Evolutionary conservation across 1,140 invertebrate genomes (phyloP).

Genomic region (Drosophila melanogaster): Release_6_plus_ISO1_MT NC_004354.4:18229501-18230000

Average conservation of each 20-base stretch:
- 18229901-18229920: conserved; percentile 26
- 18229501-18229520: background rate
- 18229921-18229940: conserved; percentile 35
- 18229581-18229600: no score
- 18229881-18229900: conserved; percentile 7
- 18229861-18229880: conserved; percentile 16
- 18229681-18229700: background rate
- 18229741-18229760: conserved; percentile 21
- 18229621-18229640: no score
- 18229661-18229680: no score
- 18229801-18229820: background rate
- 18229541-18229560: no score
- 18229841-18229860: background rate
- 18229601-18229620: no score
- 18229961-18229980: conserved; percentile 4
- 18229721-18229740: conserved; percentile 7
- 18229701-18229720: conserved; percentile 5
- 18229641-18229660: no score
- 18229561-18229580: no score
- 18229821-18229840: background rate
- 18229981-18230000: conserved; percentile 54
- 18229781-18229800: conserved; percentile 3
- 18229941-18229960: conserved; percentile 11
- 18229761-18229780: conserved; percentile 42
- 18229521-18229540: background rate